Evolutionary conservation across 2,797 vertebrate genomes (phyloP).

Genomic region (Lophura swinhoii): DNA sequence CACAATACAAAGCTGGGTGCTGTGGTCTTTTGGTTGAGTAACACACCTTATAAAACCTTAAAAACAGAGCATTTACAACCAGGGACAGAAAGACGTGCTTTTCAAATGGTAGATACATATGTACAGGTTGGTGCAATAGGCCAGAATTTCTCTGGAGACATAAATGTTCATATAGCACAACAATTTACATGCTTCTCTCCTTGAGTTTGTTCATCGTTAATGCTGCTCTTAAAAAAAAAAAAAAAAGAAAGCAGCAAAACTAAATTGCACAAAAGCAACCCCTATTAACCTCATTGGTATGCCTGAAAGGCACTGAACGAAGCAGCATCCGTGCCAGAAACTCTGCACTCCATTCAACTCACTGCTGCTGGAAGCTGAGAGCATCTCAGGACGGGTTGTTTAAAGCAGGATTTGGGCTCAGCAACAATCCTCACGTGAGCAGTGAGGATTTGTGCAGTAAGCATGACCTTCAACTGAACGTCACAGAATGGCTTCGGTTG

Average conservation of each 20-base stretch:
- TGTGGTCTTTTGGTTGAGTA: constrained; percentile 54
- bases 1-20: constrained; percentile 3
- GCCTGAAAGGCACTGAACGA: constrained; percentile 74
- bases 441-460: not conserved
- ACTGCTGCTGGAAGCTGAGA: not conserved
- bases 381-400: not conserved
- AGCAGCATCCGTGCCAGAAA: constrained; percentile 20
- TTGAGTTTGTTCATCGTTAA: not conserved
- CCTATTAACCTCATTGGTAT: constrained; percentile 29
- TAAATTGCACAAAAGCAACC: constrained; percentile 35
- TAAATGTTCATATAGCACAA: not conserved
- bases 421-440: not conserved
- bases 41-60: constrained; percentile 77
- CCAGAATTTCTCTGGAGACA: constrained; percentile 62
- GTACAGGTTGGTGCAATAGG: constrained; percentile 71
- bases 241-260: constrained; percentile 26
- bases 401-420: not conserved
- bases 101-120: constrained; percentile 77
- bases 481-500: not conserved
- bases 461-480: not conserved
- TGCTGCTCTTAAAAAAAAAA: not conserved
- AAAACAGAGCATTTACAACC: constrained; percentile 78
- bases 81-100: constrained; percentile 76
- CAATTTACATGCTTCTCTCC: constrained; percentile 27
- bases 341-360: not conserved